Base-by-base conservation (phyloP, 2,888 invertebrate species). In the Dendrolimus pini region DNA sequence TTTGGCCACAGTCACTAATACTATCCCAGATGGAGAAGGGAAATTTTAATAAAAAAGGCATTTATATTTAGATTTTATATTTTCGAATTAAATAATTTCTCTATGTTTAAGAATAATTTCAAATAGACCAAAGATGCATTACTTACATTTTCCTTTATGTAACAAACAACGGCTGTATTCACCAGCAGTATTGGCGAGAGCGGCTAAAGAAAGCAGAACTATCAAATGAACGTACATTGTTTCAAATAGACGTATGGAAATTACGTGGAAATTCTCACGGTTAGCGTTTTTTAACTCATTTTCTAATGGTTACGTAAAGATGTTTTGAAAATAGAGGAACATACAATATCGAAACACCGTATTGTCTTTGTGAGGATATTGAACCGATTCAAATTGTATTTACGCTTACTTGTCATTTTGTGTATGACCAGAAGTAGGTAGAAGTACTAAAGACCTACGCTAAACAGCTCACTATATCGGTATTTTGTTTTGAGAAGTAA, bases 111-210 rank as follows among this genome's bases (percentile, higher is more conserved):
- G 30, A 30, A 30, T 30, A 3, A 30, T 30, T 30, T 30, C 6
- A 30, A 30, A 30, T 30, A 30, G 30, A 30, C 6, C 30, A 30
- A 30, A 30, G 30, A 30, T 30, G 30, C 6, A 30, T 55, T 65
- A 83, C 85, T 83, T 66, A 85, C 85, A 85, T 59, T 55, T 59
- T 3, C 71, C 69, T 52, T 62, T 60, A 55, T 62, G 66, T 6
- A 78, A 63, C 55, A 85, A 66, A 70, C 85, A 85, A 42, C 78
- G 75, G 18, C 54, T 67, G 18, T 57, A 63, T 54, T 62, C 60
- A 59, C 69, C 65, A 42, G 74, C 69, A 42, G 69, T 70, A 58
- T 62, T 61, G 30, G 62, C 69, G 58, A 72, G 57, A 61, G 66
- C 69, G 58, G 69, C 41, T 57, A 69, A 63, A 41, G 71, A 72